Evolutionary conservation across 2,797 vertebrate species (phyloP), one percentile per base, ranked within the genome.

Genomic region (Okamejei kenojei): DNA sequence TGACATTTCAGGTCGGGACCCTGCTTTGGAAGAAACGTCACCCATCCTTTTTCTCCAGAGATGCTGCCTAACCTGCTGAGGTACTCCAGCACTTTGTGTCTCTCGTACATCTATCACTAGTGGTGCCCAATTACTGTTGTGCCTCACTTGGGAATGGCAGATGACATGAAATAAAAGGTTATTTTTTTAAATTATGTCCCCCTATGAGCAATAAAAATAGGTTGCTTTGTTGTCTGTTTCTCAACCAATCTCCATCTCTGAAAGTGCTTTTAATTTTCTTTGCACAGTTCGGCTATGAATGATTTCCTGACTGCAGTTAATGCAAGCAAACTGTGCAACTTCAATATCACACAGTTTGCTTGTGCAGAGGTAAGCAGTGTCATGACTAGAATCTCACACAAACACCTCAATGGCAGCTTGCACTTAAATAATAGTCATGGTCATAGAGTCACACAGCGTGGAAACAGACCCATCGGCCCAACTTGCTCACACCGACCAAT

Each of bases 361-460:
- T 92, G 90, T 54, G 90, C 90, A 54, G 3, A 17, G 90, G 90
- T 92, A 92, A 92, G 90, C 32, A 68, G 1, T 54, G 23, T 54
- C 13, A 7, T 7, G 21, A 29, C 21, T 11, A 73, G 79, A 15
- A 4, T 74, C 29, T 74, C 61, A 65, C 7, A 21, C n/a, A 35
- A 17, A 45, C 9, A 61, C 8, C 4, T 63, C 58, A 13, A 3
- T 82, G 45, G 21, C 21, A 82, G 45, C 29, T 58, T 82, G 0
- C 45, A 82, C 26, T 61, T 38, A 29, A 7, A 61, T 29, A 29
- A 29, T 58, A 58, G 45, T 54, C 11, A 61, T 29, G 13, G 81
- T 29, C 26, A 45, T 4, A 45, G 4, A 45, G 45, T 45, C 45
- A 45, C 45, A 45, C 45, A 45, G 45, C 45, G 45, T 45, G 45